A percentile compares a stretch with the other conserved stretches of the same genome.
Evolutionary conservation across 1,140 invertebrate genomes (phyloP).

Genomic region (Drosophila saltans): DNA sequence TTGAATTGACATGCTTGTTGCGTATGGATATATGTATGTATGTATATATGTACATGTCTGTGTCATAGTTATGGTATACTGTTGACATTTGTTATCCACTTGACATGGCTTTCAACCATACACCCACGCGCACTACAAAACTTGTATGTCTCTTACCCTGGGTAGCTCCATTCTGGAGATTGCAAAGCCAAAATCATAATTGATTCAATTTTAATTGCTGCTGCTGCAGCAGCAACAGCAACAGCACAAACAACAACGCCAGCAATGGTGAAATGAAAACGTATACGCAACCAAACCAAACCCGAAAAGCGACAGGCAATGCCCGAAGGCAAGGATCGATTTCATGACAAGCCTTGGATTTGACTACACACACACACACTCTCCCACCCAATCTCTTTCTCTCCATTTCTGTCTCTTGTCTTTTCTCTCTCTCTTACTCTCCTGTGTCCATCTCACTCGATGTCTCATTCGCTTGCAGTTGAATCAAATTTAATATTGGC

Average conservation of each 20-base stretch:
- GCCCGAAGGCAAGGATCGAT: slow-evolving; percentile 59
- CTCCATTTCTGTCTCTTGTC: not conserved
- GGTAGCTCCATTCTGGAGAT: slow-evolving; percentile 51
- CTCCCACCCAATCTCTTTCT: not conserved
- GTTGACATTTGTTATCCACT: slow-evolving; percentile 37
- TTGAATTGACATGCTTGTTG: slow-evolving; percentile 5
- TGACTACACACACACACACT: not conserved
- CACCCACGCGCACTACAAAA: not conserved
- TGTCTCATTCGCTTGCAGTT: slow-evolving; percentile 36
- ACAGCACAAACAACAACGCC: slow-evolving; percentile 11
- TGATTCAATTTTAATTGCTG: slow-evolving; percentile 77
- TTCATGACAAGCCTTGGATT: slow-evolving; percentile 46
- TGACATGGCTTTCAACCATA: slow-evolving; percentile 2
- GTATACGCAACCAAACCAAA: slow-evolving; percentile 23
- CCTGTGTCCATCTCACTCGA: not conserved
- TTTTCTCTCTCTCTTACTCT: not conserved
- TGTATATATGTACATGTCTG: not conserved
- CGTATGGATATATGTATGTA: not conserved
- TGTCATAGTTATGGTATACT: not conserved
- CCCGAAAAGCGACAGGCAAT: slow-evolving; percentile 45
- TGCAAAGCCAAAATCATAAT: slow-evolving; percentile 75
- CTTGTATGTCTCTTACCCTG: slow-evolving; percentile 32
- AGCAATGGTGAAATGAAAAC: slow-evolving; percentile 13
- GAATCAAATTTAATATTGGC: slow-evolving; percentile 77
- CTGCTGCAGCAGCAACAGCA: slow-evolving; percentile 38